These are phyloP conservation scores for Synanthedon tipuliformis DNA, from an alignment of 2,888 invertebrate species.

Conservation along the genomic window DNA sequence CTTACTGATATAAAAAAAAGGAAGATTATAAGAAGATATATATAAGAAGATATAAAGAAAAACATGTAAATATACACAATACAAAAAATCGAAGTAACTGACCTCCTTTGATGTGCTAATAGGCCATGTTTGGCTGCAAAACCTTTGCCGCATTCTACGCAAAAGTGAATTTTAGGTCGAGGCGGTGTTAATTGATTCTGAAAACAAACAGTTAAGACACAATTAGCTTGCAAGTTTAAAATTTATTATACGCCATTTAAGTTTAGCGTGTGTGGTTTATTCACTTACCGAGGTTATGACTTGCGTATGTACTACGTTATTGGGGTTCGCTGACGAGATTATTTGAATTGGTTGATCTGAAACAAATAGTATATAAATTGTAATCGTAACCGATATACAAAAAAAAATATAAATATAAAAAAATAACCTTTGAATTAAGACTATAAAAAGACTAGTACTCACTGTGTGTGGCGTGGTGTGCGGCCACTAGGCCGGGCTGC, in stretches of 20 bases:
- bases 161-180: slow-evolving; percentile 81
- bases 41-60: no score
- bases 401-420: no score
- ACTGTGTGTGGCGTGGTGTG: slow-evolving; percentile 32
- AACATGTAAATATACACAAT: neutral
- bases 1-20: no score
- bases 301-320: slow-evolving; percentile 59
- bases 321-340: slow-evolving; percentile 48
- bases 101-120: slow-evolving; percentile 81
- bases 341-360: slow-evolving; percentile 62
- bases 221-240: no score
- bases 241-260: neutral
- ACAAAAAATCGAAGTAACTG: neutral
- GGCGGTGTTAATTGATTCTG: slow-evolving; percentile 52
- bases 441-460: slow-evolving; percentile 7
- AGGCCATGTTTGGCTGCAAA: slow-evolving; percentile 87
- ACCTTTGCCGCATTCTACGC: slow-evolving; percentile 83
- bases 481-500: slow-evolving; percentile 75
- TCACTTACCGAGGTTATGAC: slow-evolving; percentile 58
- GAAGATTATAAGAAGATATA: no score
- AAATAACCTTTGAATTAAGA: no score
- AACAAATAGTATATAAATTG: slow-evolving; percentile 9
- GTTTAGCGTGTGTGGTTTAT: neutral
- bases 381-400: no score
- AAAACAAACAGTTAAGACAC: no score